Percentiles rank a stretch among this genome's conserved stretches.
phyloP scores from a whole-genome alignment of 2,797 vertebrate genomes.

The Acropternis orthonyx region DNA sequence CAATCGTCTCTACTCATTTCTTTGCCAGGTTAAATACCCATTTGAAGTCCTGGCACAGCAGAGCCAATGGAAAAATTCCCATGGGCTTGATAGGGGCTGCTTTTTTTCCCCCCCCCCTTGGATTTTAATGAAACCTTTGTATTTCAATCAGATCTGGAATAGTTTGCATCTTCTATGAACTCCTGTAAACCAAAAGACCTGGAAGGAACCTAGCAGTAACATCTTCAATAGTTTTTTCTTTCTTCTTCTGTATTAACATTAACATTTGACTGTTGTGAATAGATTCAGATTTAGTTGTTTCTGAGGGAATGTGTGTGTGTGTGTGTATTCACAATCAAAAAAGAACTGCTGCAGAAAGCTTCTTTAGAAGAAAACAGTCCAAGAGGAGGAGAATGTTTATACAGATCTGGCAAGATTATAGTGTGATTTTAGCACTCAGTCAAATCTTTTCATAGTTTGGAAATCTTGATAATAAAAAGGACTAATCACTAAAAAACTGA shows the following conservation, averaged over 20 bases:
- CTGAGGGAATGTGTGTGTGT: neutral
- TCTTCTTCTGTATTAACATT: conserved; percentile 71
- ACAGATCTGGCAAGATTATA: neutral
- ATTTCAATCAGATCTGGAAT: neutral
- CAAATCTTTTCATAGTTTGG: neutral
- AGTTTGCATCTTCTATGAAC: neutral
- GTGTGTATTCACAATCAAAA: neutral
- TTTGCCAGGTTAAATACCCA: conserved; percentile 58
- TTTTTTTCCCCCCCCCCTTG: neutral
- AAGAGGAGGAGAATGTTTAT: neutral
- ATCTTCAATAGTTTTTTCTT: conserved; percentile 64
- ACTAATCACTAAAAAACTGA: neutral
- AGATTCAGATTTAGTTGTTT: conserved; percentile 58
- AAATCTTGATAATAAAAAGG: neutral
- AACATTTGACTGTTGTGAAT: conserved; percentile 60
- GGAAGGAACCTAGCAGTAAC: conserved; percentile 14
- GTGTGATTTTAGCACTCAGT: neutral
- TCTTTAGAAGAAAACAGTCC: neutral
- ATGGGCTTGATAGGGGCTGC: neutral
- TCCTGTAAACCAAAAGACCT: neutral
- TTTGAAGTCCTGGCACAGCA: conserved; percentile 40
- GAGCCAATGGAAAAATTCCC: conserved; percentile 44
- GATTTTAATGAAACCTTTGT: conserved; percentile 15
- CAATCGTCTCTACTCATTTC: conserved; percentile 53
- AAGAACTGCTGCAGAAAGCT: neutral